A percentile compares a stretch with the other conserved stretches of the same genome.
These are phyloP conservation scores for Tamandua tetradactyla DNA, from an alignment of 2,797 vertebrate genomes.

Conservation along the genomic window DNA sequence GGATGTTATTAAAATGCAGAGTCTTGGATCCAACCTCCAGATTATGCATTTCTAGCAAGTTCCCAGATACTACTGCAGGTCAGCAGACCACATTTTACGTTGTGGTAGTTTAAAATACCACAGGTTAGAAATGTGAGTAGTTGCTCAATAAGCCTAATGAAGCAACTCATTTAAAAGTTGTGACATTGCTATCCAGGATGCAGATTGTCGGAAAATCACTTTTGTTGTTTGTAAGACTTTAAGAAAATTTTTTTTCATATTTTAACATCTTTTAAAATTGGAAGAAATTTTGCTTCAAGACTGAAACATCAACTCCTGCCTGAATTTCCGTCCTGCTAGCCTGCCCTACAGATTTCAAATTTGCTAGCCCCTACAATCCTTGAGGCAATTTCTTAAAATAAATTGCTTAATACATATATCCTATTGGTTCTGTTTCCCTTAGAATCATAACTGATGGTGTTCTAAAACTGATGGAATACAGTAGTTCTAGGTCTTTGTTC, in stretches of 20 bases:
- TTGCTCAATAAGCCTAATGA: not conserved
- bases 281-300: not conserved
- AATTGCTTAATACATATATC: too few species aligned
- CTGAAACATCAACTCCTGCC: too few species aligned
- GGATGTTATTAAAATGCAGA: not conserved
- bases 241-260: not conserved
- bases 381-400: too few species aligned
- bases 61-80: not conserved
- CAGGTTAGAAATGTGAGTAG: not conserved
- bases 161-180: not conserved
- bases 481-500: not conserved
- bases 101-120: not conserved
- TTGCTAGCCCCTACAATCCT: too few species aligned
- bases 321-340: too few species aligned
- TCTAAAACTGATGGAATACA: not conserved
- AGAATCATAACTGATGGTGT: not conserved
- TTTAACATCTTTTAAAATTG: not conserved
- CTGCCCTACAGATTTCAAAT: too few species aligned
- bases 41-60: not conserved
- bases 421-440: too few species aligned
- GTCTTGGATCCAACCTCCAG: not conserved
- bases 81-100: not conserved
- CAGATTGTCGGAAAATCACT: not conserved
- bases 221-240: not conserved
- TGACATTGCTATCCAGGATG: not conserved